phyloP scores from a whole-genome alignment of 2,797 vertebrate species.

The Paratrypauchen microcephalus region DNA sequence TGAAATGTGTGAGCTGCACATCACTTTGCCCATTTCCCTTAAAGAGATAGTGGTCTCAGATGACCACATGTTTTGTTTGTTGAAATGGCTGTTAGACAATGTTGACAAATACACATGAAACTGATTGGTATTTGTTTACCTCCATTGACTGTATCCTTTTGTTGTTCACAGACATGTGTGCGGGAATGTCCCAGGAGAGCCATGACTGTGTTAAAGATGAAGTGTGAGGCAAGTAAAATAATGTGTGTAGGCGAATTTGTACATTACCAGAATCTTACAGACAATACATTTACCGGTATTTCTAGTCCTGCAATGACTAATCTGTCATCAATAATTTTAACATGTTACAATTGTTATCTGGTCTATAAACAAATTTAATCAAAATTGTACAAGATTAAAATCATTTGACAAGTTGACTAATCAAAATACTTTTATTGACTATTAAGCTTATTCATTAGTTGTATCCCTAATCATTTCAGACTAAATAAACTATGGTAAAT shows the following conservation, averaged over 20 bases:
- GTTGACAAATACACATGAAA: conserved; percentile 9
- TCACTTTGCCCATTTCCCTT: conserved; percentile 59
- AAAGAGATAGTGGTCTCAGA: conserved; percentile 59
- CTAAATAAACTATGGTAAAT: not conserved
- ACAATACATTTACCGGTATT: too few relatives aligned
- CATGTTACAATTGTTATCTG: too few relatives aligned
- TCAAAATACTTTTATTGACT: not conserved
- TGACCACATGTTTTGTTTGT: conserved; percentile 15
- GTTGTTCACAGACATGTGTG: conserved; percentile 60
- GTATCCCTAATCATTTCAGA: not conserved
- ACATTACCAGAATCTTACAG: not conserved
- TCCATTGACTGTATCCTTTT: conserved; percentile 35
- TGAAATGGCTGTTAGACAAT: not conserved
- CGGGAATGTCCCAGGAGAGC: conserved; percentile 57
- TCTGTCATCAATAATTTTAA: too few relatives aligned
- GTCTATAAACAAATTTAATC: too few relatives aligned
- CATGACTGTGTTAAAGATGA: conserved; percentile 62
- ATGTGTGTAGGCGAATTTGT: not conserved
- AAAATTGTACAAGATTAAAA: not conserved
- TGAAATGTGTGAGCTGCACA: conserved; percentile 55
- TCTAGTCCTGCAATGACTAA: too few relatives aligned
- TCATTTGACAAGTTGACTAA: not conserved
- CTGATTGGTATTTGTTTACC: conserved; percentile 28
- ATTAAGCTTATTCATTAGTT: not conserved
- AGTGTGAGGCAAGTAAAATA: conserved; percentile 70